These are phyloP conservation scores for Drosophila heteroneura DNA, from an alignment of 2,888 invertebrate genomes.

Conservation along the genomic window DNA sequence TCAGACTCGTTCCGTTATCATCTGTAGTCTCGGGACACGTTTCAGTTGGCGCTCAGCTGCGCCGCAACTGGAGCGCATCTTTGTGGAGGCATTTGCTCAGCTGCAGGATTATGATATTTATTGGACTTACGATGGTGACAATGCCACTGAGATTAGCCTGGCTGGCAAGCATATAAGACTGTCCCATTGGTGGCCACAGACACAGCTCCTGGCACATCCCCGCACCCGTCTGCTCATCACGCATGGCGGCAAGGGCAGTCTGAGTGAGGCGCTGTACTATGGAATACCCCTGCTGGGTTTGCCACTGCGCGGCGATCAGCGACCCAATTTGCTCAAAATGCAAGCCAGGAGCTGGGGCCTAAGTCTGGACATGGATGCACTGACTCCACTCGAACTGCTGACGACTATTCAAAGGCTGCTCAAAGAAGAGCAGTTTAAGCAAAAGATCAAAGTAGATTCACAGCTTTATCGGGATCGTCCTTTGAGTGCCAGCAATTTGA, in stretches of 20 bases:
- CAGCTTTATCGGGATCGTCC: constrained; percentile 87
- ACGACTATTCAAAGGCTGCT: constrained; percentile 53
- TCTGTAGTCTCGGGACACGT: constrained; percentile 71
- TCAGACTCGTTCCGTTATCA: constrained; percentile 54
- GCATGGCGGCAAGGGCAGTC: constrained; percentile 88
- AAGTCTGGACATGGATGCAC: constrained; percentile 33
- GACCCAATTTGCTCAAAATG: constrained; percentile 91
- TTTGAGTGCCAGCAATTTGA: constrained; percentile 85
- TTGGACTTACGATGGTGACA: constrained; percentile 73
- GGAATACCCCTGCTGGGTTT: constrained; percentile 91
- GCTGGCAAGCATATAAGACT: constrained; percentile 81
- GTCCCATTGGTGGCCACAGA: constrained; percentile 87
- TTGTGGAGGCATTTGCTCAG: constrained; percentile 46
- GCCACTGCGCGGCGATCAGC: constrained; percentile 92
- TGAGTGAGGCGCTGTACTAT: constrained; percentile 92
- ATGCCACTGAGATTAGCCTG: constrained; percentile 26
- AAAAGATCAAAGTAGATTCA: constrained; percentile 73
- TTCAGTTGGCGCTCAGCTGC: constrained; percentile 58
- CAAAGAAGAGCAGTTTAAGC: constrained; percentile 43
- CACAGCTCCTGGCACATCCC: constrained; percentile 90
- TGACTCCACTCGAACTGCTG: constrained; percentile 45
- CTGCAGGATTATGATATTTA: constrained; percentile 60
- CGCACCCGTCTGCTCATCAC: constrained; percentile 86
- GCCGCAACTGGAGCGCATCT: constrained; percentile 15
- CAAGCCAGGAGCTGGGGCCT: constrained; percentile 87